These are phyloP conservation scores for Sphaerophoria taeniata DNA, from an alignment of 2,888 invertebrate genomes.

Conservation along the genomic window DNA sequence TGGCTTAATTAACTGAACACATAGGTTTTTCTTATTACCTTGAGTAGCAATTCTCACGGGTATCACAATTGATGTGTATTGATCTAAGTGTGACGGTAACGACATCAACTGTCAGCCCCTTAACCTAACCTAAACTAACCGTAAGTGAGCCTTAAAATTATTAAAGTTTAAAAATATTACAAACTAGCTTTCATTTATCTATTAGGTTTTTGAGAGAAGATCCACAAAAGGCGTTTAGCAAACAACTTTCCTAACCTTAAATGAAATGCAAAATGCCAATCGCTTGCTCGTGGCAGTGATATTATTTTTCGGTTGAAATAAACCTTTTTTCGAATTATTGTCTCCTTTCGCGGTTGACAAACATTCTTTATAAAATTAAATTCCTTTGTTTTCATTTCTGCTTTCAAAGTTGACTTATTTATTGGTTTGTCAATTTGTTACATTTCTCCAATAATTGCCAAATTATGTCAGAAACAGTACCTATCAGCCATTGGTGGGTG, in stretches of 20 bases:
- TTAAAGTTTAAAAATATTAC: too few relatives aligned
- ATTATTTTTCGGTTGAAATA: not conserved
- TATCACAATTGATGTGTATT: too few relatives aligned
- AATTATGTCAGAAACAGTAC: constrained; percentile 3
- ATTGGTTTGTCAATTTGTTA: not conserved
- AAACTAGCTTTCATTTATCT: too few relatives aligned
- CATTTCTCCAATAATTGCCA: not conserved
- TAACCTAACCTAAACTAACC: too few relatives aligned
- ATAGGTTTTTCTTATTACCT: too few relatives aligned
- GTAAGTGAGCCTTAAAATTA: too few relatives aligned
- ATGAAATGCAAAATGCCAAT: constrained; percentile 16
- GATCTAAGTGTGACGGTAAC: too few relatives aligned
- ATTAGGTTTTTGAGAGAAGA: too few relatives aligned
- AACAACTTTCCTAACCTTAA: not conserved
- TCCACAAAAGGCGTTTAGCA: not conserved
- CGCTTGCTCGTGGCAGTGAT: constrained; percentile 43
- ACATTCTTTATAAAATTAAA: constrained; percentile 11
- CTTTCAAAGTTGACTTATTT: not conserved
- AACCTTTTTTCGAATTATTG: not conserved
- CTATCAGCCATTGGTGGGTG: too few relatives aligned
- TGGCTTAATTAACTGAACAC: too few relatives aligned
- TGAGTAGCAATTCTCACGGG: too few relatives aligned
- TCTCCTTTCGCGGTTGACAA: not conserved
- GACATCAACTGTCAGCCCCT: too few relatives aligned
- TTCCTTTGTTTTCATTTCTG: constrained; percentile 3